Evolutionary conservation across 2,797 vertebrate species (phyloP), one percentile per base, ranked within the genome.

Genomic region (Salarias fasciatus): DNA sequence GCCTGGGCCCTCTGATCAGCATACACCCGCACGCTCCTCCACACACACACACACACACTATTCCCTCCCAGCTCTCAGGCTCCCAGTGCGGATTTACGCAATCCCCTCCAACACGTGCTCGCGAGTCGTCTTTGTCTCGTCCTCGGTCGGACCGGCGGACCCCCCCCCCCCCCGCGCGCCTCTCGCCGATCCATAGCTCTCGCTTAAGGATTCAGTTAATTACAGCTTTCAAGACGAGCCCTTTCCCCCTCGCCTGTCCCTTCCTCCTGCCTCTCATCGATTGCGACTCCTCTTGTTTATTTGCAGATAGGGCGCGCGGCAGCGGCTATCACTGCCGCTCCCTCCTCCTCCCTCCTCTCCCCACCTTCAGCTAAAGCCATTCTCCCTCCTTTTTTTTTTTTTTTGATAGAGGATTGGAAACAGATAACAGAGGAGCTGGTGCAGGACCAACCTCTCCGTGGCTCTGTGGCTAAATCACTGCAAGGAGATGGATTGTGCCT

Each of bases 371-470:
- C 56, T 40, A 63, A 78, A 60, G 57, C 49, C 51, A 36, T 59
- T 82, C 69, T 41, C 52, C 41, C 24, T 40, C 29, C 49, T 76
- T 81, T 77, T 70, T 41, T 52, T 38, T 18, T 42, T 29, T 49
- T 76, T 81, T 77, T 71, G 78, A 90, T 84, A 77, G 87, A 77
- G 71, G 69, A 86, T 84, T 88, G 84, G 72, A 89, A 89, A 85
- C 77, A 79, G 88, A 90, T 88, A 90, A 87, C 62, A 33, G 69
- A 68, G 59, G 73, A 84, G 73, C 70, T 62, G 71, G 75, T 70
- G 63, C 74, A 59, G 71, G 41, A 51, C 62, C 13, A 36, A 82
- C 74, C 79, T 80, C 65, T 12, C n/a, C n/a, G 29, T 42, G 29
- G 83, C 72, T 77, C 57, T 76, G 71, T 77, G 70, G 77, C 72